A percentile compares a stretch with the other conserved stretches of the same genome.
phyloP scores from a whole-genome alignment of 1,140 invertebrate genomes.

The Antheraea mylitta region DNA sequence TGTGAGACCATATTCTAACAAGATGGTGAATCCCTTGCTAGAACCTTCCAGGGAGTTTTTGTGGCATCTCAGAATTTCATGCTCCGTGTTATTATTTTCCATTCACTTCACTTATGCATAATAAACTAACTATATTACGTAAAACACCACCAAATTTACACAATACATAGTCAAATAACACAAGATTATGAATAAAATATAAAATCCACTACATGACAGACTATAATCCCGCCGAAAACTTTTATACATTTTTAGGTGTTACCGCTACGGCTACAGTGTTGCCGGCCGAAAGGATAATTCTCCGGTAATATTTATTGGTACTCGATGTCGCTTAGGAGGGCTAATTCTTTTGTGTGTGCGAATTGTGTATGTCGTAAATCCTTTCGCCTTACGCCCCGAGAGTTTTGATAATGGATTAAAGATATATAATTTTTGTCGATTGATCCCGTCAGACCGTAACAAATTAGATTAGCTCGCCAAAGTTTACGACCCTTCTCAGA shows the following conservation, averaged over 20 bases:
- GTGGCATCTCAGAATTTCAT: too few relatives aligned
- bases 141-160: too few relatives aligned
- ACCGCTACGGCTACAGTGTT: slow-evolving; percentile 61
- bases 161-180: too few relatives aligned
- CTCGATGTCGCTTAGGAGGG: slow-evolving; percentile 68
- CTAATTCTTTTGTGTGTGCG: slow-evolving; percentile 61
- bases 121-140: too few relatives aligned
- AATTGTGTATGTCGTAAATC: slow-evolving; percentile 56
- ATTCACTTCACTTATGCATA: too few relatives aligned
- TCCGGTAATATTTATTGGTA: slow-evolving; percentile 67
- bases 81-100: too few relatives aligned
- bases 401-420: slow-evolving; percentile 63
- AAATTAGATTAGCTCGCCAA: slow-evolving; percentile 44
- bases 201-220: too few relatives aligned
- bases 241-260: slow-evolving; percentile 37
- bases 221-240: too few relatives aligned
- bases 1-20: too few relatives aligned
- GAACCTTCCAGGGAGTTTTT: too few relatives aligned
- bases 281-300: slow-evolving; percentile 57
- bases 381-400: slow-evolving; percentile 47
- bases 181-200: too few relatives aligned
- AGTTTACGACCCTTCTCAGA: slow-evolving; percentile 33
- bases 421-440: slow-evolving; percentile 59
- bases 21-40: too few relatives aligned
- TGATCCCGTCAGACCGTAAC: slow-evolving; percentile 53